phyloP scores from a whole-genome alignment of 2,888 invertebrate genomes.

The Apocheima hispidaria region DNA sequence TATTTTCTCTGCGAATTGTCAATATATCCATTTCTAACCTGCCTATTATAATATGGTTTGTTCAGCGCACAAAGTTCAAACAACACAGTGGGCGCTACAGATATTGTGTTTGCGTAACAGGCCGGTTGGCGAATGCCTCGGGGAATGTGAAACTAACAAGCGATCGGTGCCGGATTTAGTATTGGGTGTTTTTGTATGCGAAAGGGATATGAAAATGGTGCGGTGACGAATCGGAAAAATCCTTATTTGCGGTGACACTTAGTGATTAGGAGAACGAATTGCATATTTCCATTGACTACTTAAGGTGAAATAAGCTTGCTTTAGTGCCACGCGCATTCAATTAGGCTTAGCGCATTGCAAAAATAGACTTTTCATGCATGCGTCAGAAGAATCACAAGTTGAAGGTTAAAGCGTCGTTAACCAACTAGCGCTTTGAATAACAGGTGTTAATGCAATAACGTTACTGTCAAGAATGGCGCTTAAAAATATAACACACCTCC shows the following conservation, averaged over 20 bases:
- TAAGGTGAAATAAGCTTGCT: neutral
- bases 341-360: too few relatives aligned
- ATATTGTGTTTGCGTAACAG: slow-evolving; percentile 24
- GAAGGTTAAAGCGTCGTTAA: too few relatives aligned
- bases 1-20: neutral
- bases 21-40: neutral
- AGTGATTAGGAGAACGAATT: neutral
- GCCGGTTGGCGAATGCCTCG: slow-evolving; percentile 17
- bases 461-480: neutral
- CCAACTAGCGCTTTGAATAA: neutral
- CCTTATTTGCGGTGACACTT: neutral
- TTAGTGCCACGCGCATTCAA: too few relatives aligned
- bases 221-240: neutral
- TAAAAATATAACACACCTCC: neutral
- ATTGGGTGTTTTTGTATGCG: slow-evolving; percentile 7
- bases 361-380: too few relatives aligned
- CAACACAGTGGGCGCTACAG: slow-evolving; percentile 11
- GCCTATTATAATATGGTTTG: neutral
- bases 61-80: neutral
- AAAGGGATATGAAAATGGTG: slow-evolving; percentile 9
- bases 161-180: slow-evolving; percentile 22
- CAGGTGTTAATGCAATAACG: too few relatives aligned
- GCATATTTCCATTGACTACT: neutral
- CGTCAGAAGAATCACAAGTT: too few relatives aligned
- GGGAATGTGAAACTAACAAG: slow-evolving; percentile 22